Percentiles rank a stretch among this genome's conserved stretches.
phyloP scores from a whole-genome alignment of 2,888 invertebrate genomes.

The Pheosia gnoma region DNA sequence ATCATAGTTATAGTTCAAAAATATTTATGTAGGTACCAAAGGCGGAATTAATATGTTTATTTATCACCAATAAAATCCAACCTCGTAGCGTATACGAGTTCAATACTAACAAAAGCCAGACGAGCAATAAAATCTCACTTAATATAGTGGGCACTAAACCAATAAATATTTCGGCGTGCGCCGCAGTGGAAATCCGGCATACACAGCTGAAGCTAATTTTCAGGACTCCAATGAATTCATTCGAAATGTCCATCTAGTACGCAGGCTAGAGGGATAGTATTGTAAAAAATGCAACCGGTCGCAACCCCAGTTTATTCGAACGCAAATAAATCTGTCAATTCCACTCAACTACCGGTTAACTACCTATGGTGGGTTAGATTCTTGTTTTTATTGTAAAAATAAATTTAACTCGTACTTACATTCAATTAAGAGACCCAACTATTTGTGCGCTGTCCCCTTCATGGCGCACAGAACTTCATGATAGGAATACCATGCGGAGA shows the following conservation, averaged over 20 bases:
- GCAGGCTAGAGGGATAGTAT: constrained; percentile 32
- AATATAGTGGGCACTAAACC: constrained; percentile 24
- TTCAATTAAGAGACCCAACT: not conserved
- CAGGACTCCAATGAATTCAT: constrained; percentile 44
- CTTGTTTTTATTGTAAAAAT: constrained; percentile 16
- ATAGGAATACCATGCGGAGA: not conserved
- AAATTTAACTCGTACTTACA: not conserved
- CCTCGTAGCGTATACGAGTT: not conserved
- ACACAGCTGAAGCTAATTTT: constrained; percentile 42
- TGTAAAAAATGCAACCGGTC: constrained; percentile 75
- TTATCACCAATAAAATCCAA: not conserved
- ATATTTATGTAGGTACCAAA: not conserved
- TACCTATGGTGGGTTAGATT: constrained; percentile 35
- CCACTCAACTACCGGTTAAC: constrained; percentile 73
- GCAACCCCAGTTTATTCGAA: constrained; percentile 71
- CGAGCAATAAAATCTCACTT: constrained; percentile 20
- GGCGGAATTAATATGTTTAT: not conserved
- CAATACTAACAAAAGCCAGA: constrained; percentile 16
- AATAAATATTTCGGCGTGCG: constrained; percentile 34
- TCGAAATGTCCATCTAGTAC: constrained; percentile 27
- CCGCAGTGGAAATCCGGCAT: constrained; percentile 34
- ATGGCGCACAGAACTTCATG: not conserved
- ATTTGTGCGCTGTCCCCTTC: not conserved
- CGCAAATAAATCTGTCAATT: constrained; percentile 83
- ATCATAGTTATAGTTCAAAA: too few species aligned